These are phyloP conservation scores for Brachystomella parvula DNA, from an alignment of 1,140 invertebrate species.

Conservation along the genomic window DNA sequence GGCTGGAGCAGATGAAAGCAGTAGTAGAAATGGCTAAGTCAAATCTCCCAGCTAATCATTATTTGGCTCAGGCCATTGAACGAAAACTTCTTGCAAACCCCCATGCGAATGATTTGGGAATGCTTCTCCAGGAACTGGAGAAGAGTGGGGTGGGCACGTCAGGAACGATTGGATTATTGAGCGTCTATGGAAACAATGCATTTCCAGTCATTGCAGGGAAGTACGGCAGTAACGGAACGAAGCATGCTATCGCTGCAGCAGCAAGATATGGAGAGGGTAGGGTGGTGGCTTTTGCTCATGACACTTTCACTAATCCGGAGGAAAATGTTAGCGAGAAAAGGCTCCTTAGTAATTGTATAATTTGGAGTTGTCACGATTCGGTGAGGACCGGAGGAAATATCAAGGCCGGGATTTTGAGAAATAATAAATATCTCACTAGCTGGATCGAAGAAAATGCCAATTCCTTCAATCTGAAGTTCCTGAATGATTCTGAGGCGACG, in stretches of 20 bases:
- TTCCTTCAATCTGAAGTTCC: background rate
- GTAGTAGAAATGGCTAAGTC: background rate
- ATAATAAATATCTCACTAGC: background rate
- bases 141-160: background rate
- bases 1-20: background rate
- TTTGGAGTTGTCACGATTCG: background rate
- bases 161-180: background rate
- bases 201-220: slow-evolving; percentile 9
- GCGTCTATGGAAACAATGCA: background rate
- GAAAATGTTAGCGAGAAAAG: background rate
- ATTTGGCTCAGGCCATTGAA: background rate
- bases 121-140: background rate
- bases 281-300: slow-evolving; percentile 10
- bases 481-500: background rate
- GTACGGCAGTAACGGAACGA: background rate
- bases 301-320: background rate
- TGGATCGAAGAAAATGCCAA: background rate
- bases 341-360: background rate
- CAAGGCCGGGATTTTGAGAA: background rate
- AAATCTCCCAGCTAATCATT: background rate
- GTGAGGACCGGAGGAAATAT: background rate
- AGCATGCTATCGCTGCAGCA: slow-evolving; percentile 2
- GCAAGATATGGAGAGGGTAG: background rate
- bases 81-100: background rate
- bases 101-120: background rate